Percentiles rank a stretch among this genome's conserved stretches.
These are phyloP conservation scores for Rhagium mordax DNA, from an alignment of 2,888 invertebrate species.

Conservation along the genomic window DNA sequence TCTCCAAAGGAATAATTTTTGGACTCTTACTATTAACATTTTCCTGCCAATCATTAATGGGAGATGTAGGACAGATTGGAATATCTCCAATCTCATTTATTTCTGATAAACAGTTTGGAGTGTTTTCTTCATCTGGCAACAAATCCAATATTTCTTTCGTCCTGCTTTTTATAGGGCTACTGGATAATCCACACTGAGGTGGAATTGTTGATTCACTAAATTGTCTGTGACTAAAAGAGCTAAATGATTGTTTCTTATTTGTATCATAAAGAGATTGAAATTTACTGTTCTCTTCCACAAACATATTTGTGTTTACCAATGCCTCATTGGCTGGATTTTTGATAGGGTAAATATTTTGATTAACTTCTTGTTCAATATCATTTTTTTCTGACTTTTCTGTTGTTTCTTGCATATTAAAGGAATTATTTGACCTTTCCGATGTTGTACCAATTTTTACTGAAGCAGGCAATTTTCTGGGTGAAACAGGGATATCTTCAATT, in stretches of 20 bases:
- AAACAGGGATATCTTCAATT: neutral
- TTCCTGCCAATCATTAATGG: neutral
- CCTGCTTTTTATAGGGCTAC: neutral
- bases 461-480: neutral
- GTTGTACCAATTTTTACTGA: neutral
- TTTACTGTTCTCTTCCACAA: neutral
- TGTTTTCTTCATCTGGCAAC: neutral
- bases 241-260: too few relatives aligned
- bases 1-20: constrained; percentile 20
- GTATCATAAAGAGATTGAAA: neutral
- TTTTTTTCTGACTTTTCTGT: too few relatives aligned
- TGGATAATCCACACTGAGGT: neutral
- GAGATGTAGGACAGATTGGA: constrained; percentile 15
- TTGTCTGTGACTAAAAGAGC: neutral
- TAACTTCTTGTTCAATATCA: neutral
- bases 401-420: neutral
- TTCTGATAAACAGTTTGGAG: neutral
- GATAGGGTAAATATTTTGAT: neutral
- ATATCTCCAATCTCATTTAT: neutral
- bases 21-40: neutral
- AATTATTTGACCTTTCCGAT: neutral
- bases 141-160: neutral
- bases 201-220: neutral
- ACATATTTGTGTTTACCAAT: neutral
- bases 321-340: neutral